Base-by-base conservation (phyloP, 2,888 invertebrate genomes). In the Pollenia griseotomentosa region DNA sequence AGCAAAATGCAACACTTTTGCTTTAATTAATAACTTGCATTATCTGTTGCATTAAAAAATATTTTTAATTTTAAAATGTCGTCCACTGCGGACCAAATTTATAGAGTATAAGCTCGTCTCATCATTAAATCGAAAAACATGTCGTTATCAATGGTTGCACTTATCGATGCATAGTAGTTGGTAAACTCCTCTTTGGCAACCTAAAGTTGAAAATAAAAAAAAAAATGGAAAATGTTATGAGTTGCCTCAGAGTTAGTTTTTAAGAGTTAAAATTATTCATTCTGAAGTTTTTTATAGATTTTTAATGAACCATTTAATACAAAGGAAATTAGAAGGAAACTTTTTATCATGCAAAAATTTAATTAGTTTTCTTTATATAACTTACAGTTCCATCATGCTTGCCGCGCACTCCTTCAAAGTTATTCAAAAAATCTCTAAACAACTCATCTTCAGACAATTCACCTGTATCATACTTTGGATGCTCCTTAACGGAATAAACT, bases 71-170 rank as follows among this genome's bases (percentile, higher is more conserved):
- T 16, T 48, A 0, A 14, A 68, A 9, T 68, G 3, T 5, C 12
- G 2, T 57, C 7, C 16, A 48, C 10, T 48, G 2, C 2, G 10
- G 2, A 51, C 7, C 33, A 16, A 33, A 6, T 12, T 88, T 96
- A 98, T 80, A 98, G 94, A 93, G 97, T 97, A 94, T 97, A 99
- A 1, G 97, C 96, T 90, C 97, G 97, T 83, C 98, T 95, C 96
- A 99, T 97, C 97, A 99, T 97, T 87, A 99, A 94, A 93, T 98
- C 98, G 92, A 99, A 99, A 93, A 97, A 99, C 77, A 96, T 96
- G 92, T 99, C 99, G 88, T 96, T 97, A 93, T 99, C 99, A 89
- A 99, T 97, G 0, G 98, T 98, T 57, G 98, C 98, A 92, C 98
- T 98, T 89, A 99, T 96, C 16, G 97, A 97, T 82, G 97, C 95